Conservation (phyloP, 2,113 vertebrate species). For the Bungarus multicinctus region DNA sequence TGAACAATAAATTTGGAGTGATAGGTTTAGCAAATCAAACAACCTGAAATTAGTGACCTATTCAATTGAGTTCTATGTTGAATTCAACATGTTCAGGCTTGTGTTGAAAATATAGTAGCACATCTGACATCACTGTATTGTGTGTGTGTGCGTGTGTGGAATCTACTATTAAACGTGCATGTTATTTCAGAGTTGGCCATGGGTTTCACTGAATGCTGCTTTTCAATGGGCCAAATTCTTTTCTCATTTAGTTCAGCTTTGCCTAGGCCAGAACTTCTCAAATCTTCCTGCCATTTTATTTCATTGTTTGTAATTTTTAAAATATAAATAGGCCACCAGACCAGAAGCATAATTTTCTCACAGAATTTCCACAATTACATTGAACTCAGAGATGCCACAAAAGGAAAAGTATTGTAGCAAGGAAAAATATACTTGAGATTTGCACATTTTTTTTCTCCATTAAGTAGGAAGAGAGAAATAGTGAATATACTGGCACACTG, state of each 20-base stretch:
- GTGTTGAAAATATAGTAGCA: neutral
- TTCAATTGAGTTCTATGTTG: neutral
- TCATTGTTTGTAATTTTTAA: neutral
- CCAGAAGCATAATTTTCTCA: neutral
- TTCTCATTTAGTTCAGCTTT: neutral
- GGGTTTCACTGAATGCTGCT: neutral
- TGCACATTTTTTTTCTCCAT: neutral
- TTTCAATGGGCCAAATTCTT: neutral
- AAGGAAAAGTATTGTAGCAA: neutral
- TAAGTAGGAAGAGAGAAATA: neutral
- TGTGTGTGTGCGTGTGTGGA: no score
- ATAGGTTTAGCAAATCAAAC: neutral
- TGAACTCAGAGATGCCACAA: neutral
- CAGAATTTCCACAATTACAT: neutral
- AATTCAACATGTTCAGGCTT: neutral
- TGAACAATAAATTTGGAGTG: neutral
- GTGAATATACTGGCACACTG: constrained; percentile 69
- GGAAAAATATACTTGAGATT: neutral
- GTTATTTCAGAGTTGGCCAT: neutral
- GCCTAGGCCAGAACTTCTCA: neutral
- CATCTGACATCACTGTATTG: no score
- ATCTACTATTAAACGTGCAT: neutral
- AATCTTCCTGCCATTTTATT: neutral
- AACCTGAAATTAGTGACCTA: neutral
- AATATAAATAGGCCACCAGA: neutral